Base-by-base conservation (phyloP, 2,888 invertebrate species). In the Oligia fasciuncula region DNA sequence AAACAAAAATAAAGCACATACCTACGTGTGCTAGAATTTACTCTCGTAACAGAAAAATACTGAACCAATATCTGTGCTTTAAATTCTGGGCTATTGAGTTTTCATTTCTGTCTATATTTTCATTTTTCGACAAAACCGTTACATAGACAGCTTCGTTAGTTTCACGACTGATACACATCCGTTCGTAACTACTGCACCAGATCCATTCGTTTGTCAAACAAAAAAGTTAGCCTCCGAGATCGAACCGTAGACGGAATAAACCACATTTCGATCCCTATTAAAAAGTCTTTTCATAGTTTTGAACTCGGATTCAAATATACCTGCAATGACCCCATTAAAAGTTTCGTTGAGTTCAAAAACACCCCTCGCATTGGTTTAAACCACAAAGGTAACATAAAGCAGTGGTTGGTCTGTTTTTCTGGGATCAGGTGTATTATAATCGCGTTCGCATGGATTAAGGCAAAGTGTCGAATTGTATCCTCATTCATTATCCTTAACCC, bases 401-500 rank as follows among this genome's bases (percentile, higher is more conserved):
- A 40, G 8, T n/a, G 43, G 43, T 51, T 17, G 60, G 67, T 73
- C 65, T 77, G 68, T 80, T 86, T 72, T 69, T 79, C 23, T 74
- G 65, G 66, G 8, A 70, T 79, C 84, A 73, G 76, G 46, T 75
- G 70, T 62, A 81, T 77, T 76, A 86, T 23, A 51, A 43, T 46
- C 62, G 17, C 29, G 78, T 82, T 76, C 23, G 67, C 49, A 73
- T 35, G 54, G 80, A 76, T 79, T 78, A 82, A 54, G 46, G 62
- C 4, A 73, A 74, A 68, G 72, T 84, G 63, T 85, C 79, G 76
- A 75, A 87, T 86, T 77, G 57, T 86, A 79, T 77, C 57, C 70
- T 68, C 81, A 65, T 79, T 76, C 65, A 84, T 88, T 81, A 76
- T 71, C 77, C 65, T 57, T 74, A 73, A 73, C 73, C 70, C 51